phyloP scores from a whole-genome alignment of 1,140 invertebrate species.

The Phthorimaea operculella region DNA sequence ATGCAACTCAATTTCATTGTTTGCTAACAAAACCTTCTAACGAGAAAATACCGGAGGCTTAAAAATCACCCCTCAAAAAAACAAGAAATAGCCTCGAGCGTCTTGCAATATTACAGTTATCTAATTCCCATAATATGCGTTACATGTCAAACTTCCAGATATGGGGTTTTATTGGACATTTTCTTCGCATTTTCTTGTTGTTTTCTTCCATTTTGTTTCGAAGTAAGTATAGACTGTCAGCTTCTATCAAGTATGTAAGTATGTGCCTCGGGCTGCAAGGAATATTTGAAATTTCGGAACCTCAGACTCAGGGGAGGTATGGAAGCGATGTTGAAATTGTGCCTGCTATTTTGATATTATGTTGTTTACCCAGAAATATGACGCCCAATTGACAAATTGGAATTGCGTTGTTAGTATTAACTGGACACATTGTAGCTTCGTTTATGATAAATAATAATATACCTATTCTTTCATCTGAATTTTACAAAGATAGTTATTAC shows the following conservation, averaged over 20 bases:
- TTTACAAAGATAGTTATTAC: no score
- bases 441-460: no score
- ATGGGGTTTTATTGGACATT: constrained; percentile 37
- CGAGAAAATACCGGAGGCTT: not conserved
- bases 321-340: not conserved
- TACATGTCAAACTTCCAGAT: constrained; percentile 55
- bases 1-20: not conserved
- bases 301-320: not conserved
- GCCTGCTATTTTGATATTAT: not conserved
- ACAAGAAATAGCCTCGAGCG: not conserved
- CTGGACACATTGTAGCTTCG: no score
- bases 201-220: constrained; percentile 13
- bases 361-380: not conserved
- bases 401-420: no score
- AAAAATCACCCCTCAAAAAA: not conserved
- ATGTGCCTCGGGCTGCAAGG: constrained; percentile 11
- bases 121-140: constrained; percentile 53
- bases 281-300: not conserved
- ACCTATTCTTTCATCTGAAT: no score
- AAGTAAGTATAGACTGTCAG: not conserved
- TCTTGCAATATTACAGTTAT: constrained; percentile 32
- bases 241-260: no score
- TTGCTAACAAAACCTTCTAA: not conserved
- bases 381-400: no score
- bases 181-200: constrained; percentile 24